These are phyloP conservation scores for Molossus alvarezi DNA, from an alignment of 2,797 vertebrate genomes.

Conservation along the genomic window DNA sequence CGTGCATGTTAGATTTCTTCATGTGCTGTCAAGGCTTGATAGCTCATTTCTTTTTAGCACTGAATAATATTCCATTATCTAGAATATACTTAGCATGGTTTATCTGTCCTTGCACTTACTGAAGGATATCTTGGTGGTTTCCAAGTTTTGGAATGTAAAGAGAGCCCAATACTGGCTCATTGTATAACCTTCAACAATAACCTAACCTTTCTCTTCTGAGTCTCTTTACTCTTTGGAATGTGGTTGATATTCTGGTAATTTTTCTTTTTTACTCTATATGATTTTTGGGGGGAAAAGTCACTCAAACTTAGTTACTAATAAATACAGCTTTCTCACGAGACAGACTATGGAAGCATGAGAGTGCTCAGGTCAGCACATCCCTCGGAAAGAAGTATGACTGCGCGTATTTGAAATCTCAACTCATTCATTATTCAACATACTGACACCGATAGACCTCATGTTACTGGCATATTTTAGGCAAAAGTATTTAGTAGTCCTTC, in stretches of 20 bases:
- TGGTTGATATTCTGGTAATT: background rate
- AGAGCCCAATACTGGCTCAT: background rate
- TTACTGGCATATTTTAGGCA: background rate
- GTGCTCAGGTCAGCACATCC: background rate
- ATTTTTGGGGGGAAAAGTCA: background rate
- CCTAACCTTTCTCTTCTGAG: background rate
- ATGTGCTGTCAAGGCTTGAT: background rate
- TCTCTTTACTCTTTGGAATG: background rate
- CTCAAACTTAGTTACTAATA: background rate
- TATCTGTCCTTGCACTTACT: background rate
- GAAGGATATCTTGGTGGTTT: background rate
- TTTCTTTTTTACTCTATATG: background rate
- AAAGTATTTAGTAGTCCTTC: background rate
- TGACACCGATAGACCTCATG: fast-evolving
- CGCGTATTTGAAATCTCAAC: background rate
- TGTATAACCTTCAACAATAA: fast-evolving
- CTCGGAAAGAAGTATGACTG: background rate
- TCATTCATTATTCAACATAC: background rate
- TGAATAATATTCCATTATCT: background rate
- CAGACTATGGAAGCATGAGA: background rate
- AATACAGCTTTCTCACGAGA: background rate
- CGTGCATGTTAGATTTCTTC: background rate
- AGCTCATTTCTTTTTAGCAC: background rate
- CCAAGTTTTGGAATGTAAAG: background rate
- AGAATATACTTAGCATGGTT: no score